These are phyloP conservation scores for Aphyosemion australe DNA, from an alignment of 2,113 vertebrate species.

Conservation along the genomic window DNA sequence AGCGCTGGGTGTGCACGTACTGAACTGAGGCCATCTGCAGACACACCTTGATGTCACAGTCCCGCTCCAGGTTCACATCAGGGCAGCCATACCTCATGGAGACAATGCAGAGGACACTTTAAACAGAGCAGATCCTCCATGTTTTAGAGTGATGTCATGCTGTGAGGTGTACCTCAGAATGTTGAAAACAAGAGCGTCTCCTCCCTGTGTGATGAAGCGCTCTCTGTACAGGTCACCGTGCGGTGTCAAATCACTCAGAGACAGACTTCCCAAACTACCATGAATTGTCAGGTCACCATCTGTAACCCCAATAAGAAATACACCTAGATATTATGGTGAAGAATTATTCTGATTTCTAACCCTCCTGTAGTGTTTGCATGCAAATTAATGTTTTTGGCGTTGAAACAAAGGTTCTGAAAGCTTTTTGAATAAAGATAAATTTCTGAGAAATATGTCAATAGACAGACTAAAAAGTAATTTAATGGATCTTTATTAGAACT, in stretches of 20 bases:
- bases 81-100: constrained; percentile 82
- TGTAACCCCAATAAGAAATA: constrained; percentile 47
- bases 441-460: too few species aligned
- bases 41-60: constrained; percentile 87
- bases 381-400: too few species aligned
- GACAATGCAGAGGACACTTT: constrained; percentile 2
- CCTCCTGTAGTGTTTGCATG: too few species aligned
- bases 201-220: constrained; percentile 92
- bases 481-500: too few species aligned
- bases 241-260: constrained; percentile 91
- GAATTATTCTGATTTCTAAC: too few species aligned
- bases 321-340: too few species aligned
- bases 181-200: constrained; percentile 93
- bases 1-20: constrained; percentile 97
- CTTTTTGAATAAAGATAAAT: too few species aligned
- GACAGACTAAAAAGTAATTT: too few species aligned
- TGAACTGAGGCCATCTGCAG: constrained; percentile 95
- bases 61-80: constrained; percentile 82
- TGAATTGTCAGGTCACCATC: constrained; percentile 90
- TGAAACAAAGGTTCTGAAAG: too few species aligned
- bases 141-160: not conserved
- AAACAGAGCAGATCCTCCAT: not conserved
- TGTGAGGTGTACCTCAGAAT: constrained; percentile 83
- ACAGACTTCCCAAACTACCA: constrained; percentile 93
- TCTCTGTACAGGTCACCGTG: constrained; percentile 95